Conservation (phyloP, 2,113 vertebrate species). For the Cnemophilus loriae region DNA sequence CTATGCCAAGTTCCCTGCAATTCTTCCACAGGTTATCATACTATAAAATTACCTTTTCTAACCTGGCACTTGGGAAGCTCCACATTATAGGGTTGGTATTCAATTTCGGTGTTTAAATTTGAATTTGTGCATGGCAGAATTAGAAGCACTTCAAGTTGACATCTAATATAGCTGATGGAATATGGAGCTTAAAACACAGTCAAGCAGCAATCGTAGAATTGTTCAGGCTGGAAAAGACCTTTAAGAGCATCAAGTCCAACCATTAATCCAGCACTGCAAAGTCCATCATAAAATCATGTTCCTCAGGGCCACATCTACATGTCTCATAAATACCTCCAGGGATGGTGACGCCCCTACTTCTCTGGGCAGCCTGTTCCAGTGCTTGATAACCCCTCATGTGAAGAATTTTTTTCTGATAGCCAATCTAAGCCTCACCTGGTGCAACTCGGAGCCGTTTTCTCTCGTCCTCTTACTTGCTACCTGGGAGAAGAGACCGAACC, state of each 20-base stretch:
- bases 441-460: background rate
- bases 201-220: background rate
- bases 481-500: background rate
- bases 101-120: background rate
- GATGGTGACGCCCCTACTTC: too few relatives aligned
- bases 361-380: background rate
- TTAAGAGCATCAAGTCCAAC: background rate
- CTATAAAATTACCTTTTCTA: background rate
- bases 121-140: background rate
- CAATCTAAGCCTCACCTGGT: background rate
- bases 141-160: background rate
- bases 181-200: background rate
- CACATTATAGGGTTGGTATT: background rate
- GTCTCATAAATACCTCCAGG: background rate
- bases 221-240: background rate
- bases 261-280: background rate
- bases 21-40: background rate
- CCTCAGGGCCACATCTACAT: background rate
- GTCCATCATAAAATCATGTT: background rate
- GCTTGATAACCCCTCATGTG: too few relatives aligned
- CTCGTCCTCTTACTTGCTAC: background rate
- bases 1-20: background rate
- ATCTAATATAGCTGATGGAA: background rate
- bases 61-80: background rate
- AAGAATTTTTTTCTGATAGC: background rate